phyloP scores from a whole-genome alignment of 2,797 vertebrate species.

The Hipposideros larvatus region DNA sequence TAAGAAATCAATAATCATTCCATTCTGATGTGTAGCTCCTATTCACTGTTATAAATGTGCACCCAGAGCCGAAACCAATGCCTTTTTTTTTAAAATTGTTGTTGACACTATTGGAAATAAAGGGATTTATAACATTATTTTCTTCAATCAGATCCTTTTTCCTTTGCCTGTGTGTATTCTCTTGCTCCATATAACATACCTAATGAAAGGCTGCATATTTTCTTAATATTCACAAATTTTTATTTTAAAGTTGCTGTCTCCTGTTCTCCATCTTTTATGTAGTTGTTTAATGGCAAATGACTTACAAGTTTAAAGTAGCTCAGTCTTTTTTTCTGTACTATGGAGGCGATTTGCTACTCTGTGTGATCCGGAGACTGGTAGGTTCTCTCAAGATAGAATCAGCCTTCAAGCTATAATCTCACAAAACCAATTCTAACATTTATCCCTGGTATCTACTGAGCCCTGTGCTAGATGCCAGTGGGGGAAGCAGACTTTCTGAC shows the following conservation, averaged over 20 bases:
- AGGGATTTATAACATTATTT: slow-evolving; percentile 19
- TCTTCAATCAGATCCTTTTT: slow-evolving; percentile 44
- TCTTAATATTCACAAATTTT: background rate
- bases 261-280: slow-evolving; percentile 43
- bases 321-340: background rate
- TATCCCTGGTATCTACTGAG: background rate
- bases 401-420: slow-evolving; percentile 22
- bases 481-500: background rate
- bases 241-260: background rate
- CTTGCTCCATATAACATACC: background rate
- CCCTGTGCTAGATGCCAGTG: background rate
- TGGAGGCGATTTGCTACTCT: background rate
- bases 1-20: slow-evolving; percentile 92
- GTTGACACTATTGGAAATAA: slow-evolving; percentile 73
- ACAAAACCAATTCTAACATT: background rate
- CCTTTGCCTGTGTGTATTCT: background rate
- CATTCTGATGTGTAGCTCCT: slow-evolving; percentile 87
- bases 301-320: slow-evolving; percentile 28
- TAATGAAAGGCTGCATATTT: slow-evolving; percentile 24
- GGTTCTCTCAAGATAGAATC: slow-evolving; percentile 34
- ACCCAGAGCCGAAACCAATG: slow-evolving; percentile 76
- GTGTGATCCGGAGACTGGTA: background rate
- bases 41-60: slow-evolving; percentile 86
- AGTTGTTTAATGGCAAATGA: slow-evolving; percentile 46
- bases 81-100: slow-evolving; percentile 69